Percentiles rank a stretch among this genome's conserved stretches.
Conservation (phyloP, 2,113 vertebrate genomes). For the Bufo bufo region DNA sequence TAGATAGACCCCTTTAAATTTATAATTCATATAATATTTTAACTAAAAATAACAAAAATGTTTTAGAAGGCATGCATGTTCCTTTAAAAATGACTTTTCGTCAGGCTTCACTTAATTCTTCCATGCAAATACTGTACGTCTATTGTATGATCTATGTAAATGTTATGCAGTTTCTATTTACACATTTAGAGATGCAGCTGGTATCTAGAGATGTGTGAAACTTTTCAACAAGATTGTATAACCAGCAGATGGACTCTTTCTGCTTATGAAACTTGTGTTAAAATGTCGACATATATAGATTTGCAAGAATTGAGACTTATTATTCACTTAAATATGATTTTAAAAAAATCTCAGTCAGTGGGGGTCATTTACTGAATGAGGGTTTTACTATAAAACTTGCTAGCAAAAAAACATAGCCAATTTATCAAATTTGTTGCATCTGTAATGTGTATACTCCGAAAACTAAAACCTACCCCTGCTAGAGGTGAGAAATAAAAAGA, state of each 20-base stretch:
- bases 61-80: neutral
- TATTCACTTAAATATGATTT: slow-evolving; percentile 26
- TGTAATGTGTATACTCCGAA: no score
- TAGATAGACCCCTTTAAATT: no score
- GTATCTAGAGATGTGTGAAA: slow-evolving; percentile 48
- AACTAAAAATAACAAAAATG: neutral
- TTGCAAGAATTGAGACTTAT: neutral
- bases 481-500: no score
- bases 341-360: neutral
- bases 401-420: no score
- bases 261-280: slow-evolving; percentile 36
- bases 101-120: slow-evolving; percentile 1
- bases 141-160: slow-evolving; percentile 39
- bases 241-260: slow-evolving; percentile 48
- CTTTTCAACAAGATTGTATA: slow-evolving; percentile 46
- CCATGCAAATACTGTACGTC: slow-evolving; percentile 2
- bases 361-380: no score
- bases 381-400: no score
- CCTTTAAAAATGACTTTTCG: neutral
- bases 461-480: no score
- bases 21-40: neutral
- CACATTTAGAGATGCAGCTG: slow-evolving; percentile 48
- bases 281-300: slow-evolving; percentile 14
- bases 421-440: no score
- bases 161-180: slow-evolving; percentile 42